Percentiles rank a stretch among this genome's conserved stretches.
Conservation (phyloP, 2,797 vertebrate genomes). For the Distichodus sexfasciatus region DNA sequence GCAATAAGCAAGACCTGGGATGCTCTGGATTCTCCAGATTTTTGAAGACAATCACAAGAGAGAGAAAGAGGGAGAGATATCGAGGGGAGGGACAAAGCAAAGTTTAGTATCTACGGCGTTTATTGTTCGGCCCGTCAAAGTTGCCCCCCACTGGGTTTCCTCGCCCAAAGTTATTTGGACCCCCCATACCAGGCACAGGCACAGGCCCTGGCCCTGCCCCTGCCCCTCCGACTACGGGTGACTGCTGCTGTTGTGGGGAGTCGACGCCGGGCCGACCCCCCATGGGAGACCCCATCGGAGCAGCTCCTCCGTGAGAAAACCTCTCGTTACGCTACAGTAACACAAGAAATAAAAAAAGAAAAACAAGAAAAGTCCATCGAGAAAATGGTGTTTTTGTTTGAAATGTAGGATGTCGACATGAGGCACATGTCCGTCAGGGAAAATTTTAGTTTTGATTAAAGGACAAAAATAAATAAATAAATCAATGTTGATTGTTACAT, state of each 20-base stretch:
- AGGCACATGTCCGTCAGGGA: no score
- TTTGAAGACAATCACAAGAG: constrained; percentile 4
- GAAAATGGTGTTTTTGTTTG: neutral
- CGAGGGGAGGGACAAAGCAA: no score
- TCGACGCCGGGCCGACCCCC: constrained; percentile 86
- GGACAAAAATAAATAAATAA: no score
- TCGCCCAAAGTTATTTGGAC: constrained; percentile 44
- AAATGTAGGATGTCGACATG: neutral
- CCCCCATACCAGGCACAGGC: constrained; percentile 38
- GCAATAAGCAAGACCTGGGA: constrained; percentile 1
- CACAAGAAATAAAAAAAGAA: neutral
- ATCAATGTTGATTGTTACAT: no score
- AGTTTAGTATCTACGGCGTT: constrained; percentile 48
- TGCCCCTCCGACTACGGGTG: constrained; percentile 53
- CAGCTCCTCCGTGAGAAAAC: constrained; percentile 81
- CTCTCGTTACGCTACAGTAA: constrained; percentile 84
- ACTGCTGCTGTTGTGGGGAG: constrained; percentile 74
- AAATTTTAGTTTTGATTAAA: no score
- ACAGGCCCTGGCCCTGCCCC: no score
- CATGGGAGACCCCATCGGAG: constrained; percentile 81
- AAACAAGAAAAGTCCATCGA: constrained; percentile 38
- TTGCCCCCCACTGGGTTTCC: constrained; percentile 48
- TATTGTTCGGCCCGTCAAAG: constrained; percentile 51
- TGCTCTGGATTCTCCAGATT: constrained; percentile 7
- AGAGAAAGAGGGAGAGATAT: no score